Conservation (phyloP, 2,797 vertebrate genomes). For the Linurgus olivaceus region DNA sequence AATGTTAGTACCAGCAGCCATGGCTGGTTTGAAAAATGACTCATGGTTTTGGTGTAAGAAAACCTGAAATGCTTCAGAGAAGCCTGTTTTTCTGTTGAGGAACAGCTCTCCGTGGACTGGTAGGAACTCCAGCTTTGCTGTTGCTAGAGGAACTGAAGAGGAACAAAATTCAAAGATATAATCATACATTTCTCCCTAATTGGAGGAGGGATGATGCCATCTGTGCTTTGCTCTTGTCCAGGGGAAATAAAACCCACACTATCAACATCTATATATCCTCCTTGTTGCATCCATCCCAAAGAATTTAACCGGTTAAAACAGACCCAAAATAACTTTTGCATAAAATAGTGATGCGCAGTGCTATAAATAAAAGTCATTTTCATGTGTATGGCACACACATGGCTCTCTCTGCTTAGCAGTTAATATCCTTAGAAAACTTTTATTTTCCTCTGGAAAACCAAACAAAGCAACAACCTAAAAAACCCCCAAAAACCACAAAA, state of each 20-base stretch:
- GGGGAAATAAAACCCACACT: neutral
- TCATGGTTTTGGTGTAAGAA: neutral
- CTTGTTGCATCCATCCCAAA: neutral
- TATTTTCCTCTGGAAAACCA: neutral
- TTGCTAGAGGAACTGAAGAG: neutral
- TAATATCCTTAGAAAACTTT: neutral
- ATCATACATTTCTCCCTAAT: neutral
- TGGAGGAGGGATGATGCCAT: neutral
- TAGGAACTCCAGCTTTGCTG: neutral
- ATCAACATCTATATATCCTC: neutral
- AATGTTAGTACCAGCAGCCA: neutral
- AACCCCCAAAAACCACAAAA: neutral
- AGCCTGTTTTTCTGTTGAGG: neutral
- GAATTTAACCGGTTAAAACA: neutral
- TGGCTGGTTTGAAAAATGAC: neutral
- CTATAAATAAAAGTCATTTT: neutral
- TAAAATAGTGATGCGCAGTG: neutral
- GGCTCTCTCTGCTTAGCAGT: neutral
- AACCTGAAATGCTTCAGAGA: neutral
- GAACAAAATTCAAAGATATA: neutral
- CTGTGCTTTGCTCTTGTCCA: neutral
- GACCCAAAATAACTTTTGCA: neutral
- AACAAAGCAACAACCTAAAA: neutral
- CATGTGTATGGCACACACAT: accelerated
- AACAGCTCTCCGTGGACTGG: neutral